Percentiles rank a stretch among this genome's conserved stretches.
These are phyloP conservation scores for Triplophysa siluroides DNA, from an alignment of 2,113 vertebrate genomes.

Conservation along the genomic window DNA sequence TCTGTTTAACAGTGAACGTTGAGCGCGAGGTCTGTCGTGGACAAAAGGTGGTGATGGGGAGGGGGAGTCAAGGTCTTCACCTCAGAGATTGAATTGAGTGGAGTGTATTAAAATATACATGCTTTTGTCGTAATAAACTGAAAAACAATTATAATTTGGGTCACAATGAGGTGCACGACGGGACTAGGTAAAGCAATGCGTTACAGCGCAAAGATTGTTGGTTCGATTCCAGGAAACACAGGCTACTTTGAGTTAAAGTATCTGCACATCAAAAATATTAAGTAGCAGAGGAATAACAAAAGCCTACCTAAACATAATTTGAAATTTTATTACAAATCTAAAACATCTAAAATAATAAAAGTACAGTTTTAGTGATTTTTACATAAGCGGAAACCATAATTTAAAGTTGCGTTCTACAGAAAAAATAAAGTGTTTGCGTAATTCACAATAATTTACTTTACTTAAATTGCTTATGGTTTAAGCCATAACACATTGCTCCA, in stretches of 20 bases:
- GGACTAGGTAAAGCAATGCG: too few species aligned
- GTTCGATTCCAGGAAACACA: too few species aligned
- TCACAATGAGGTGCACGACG: too few species aligned
- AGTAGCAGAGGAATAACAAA: too few species aligned
- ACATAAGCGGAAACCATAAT: not conserved
- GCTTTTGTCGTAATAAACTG: not conserved
- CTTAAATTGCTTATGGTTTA: not conserved
- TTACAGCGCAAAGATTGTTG: too few species aligned
- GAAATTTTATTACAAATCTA: too few species aligned
- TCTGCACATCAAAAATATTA: too few species aligned
- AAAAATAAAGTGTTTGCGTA: not conserved
- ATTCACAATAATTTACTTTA: not conserved
- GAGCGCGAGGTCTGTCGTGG: not conserved
- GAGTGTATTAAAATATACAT: not conserved
- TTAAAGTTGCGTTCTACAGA: not conserved
- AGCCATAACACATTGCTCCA: not conserved
- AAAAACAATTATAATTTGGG: not conserved
- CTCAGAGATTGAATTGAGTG: not conserved
- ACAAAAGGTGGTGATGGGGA: slow-evolving; percentile 30
- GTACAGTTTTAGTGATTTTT: too few species aligned
- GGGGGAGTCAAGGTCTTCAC: not conserved
- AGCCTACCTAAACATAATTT: too few species aligned
- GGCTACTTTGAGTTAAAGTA: too few species aligned
- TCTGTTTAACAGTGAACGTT: slow-evolving; percentile 9
- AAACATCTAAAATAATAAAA: too few species aligned